phyloP scores from a whole-genome alignment of 2,113 vertebrate species.

The Uria lomvia region DNA sequence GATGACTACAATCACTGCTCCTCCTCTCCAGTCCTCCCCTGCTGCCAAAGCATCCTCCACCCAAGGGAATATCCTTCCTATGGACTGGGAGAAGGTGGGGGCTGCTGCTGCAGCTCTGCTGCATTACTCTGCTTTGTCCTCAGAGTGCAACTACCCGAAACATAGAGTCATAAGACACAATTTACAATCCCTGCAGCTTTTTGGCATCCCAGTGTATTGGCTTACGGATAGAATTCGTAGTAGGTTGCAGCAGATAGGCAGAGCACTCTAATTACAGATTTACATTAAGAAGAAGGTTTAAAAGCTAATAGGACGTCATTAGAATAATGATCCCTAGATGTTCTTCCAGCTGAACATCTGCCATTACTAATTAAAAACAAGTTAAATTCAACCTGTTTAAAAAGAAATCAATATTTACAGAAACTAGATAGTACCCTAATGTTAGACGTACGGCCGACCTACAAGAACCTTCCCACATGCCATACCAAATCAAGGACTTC shows the following conservation, averaged over 20 bases:
- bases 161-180: not conserved
- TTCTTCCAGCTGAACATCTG: constrained; percentile 68
- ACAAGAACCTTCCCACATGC: not conserved
- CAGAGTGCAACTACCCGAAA: not conserved
- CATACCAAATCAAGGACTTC: not conserved
- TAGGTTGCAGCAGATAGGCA: constrained; percentile 27
- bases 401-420: constrained; percentile 49
- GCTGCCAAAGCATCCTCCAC: not conserved
- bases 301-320: constrained; percentile 65
- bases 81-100: not conserved
- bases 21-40: not conserved
- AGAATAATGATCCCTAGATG: constrained; percentile 64
- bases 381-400: constrained; percentile 61
- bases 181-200: constrained; percentile 49
- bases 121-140: not conserved
- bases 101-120: not conserved
- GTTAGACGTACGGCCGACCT: not conserved
- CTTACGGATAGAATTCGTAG: constrained; percentile 10
- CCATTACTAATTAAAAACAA: constrained; percentile 69
- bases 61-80: not conserved
- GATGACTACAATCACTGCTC: not conserved
- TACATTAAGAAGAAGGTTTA: constrained; percentile 60
- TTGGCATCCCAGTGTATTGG: constrained; percentile 1
- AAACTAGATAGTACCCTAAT: constrained; percentile 26
- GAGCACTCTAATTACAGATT: constrained; percentile 57